phyloP scores from a whole-genome alignment of 2,113 vertebrate genomes.

The Solenodon paradoxus region DNA sequence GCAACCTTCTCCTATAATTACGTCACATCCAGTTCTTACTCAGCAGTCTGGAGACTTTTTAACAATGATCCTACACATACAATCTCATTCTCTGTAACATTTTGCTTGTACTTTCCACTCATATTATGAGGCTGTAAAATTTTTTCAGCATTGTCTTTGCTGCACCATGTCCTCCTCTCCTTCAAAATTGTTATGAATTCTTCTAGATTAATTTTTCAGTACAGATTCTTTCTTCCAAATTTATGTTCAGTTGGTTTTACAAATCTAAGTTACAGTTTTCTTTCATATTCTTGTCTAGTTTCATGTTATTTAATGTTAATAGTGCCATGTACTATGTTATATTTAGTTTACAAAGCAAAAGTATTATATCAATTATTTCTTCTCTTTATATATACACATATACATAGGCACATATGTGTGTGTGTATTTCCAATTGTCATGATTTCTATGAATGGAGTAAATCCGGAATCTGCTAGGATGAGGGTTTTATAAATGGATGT shows the following conservation, averaged over 20 bases:
- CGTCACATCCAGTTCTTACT: background rate
- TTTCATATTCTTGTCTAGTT: background rate
- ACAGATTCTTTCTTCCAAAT: background rate
- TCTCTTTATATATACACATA: background rate
- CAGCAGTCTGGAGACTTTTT: background rate
- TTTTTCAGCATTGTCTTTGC: background rate
- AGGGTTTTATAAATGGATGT: background rate
- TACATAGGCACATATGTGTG: no score
- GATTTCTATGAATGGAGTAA: background rate
- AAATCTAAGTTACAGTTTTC: background rate
- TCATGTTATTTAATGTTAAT: background rate
- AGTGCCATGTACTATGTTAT: background rate
- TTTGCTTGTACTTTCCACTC: background rate
- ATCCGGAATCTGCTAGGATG: background rate
- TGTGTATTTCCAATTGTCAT: background rate
- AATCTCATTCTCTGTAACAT: background rate
- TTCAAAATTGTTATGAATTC: background rate
- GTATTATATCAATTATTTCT: background rate
- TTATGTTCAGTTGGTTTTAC: background rate
- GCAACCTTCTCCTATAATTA: background rate
- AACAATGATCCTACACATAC: background rate
- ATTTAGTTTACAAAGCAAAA: background rate
- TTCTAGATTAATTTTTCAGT: background rate
- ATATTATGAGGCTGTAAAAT: background rate
- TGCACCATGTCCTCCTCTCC: background rate